Base-by-base conservation (phyloP, 2,113 vertebrate genomes). In the Psettodes erumei region DNA sequence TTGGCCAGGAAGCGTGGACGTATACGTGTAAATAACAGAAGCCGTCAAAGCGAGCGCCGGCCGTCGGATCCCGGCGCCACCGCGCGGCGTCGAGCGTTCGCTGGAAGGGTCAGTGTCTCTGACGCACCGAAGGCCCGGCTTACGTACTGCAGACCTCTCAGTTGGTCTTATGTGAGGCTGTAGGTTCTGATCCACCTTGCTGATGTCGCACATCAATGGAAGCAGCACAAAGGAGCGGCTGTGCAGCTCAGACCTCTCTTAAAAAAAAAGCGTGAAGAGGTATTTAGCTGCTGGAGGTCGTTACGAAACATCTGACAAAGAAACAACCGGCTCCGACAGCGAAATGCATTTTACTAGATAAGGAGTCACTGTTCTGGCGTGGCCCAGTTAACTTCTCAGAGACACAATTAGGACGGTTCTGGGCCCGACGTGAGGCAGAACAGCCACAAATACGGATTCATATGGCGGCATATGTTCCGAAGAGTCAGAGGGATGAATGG, bases 41-140 rank as follows among this genome's bases (percentile, higher is more conserved):
- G n/a, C 38, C 56, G 40, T 50, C n/a, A 25, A 42, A 42, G 63
- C 30, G 55, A 63, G 42, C 32, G 38, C 68, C 27, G 28, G 12
- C 4, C n/a, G n/a, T n/a, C n/a, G n/a, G n/a, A n/a, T n/a, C n/a
- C n/a, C n/a, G n/a, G n/a, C n/a, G n/a, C n/a, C n/a, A n/a, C n/a
- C n/a, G n/a, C n/a, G n/a, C n/a, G n/a, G n/a, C n/a, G n/a, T n/a
- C n/a, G n/a, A n/a, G n/a, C n/a, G n/a, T n/a, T n/a, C n/a, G n/a
- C n/a, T 28, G 16, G 8, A 30, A 45, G 33, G 61, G 43, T 8
- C 42, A n/a, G 19, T 23, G 12, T 48, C 37, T 37, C 18, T 16
- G 32, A 30, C 27, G 19, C 32, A 18, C 2, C n/a, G 11, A 25
- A 12, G 48, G 19, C 19, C 8, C 8, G 23, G 1, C 19, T 37